Evolutionary conservation across 2,888 invertebrate species (phyloP), one percentile per base, ranked within the genome.

Genomic region (Thecocarcelia acutangulata): DNA sequence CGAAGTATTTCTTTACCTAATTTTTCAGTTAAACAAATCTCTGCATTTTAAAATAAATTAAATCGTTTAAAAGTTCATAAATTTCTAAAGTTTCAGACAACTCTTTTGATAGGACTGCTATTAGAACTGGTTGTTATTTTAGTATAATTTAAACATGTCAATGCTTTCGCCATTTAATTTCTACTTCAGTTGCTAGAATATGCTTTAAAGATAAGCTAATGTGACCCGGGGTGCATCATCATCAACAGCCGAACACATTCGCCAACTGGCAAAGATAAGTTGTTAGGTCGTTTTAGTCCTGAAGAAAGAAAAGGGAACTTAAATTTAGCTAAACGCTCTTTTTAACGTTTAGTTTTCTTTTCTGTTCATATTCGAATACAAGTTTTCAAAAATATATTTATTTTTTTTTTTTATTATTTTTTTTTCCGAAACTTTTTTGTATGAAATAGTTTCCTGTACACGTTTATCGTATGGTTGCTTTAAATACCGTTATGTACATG

Each of bases 141-240:
- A 40, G 42, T 74, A 58, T 58, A 63, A 80, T 64, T 74, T 69
- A 15, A 50, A 17, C 37, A 58, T 44, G 52, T 52, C 40, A 33
- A 33, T 69, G 44, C 61, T 52, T 52, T 66, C 2, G 3, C 46
- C 33, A 13, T 54, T 28, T 0, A 5, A 2, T 37, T 70, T 33
- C 24, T 56, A 11, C 37, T 56, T 40, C n/a, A 24, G 44, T 37
- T 54, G 44, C 1, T 12, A 52, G 73, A 63, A 73, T 73, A 82
- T 48, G 58, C 69, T 82, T 74, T 12, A 87, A 84, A 87, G 88
- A 88, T 88, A 88, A 88, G 87, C 87, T 87, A 87, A 88, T 86
- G 87, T 83, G 84, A 84, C 83, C 84, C 84, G 80, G 33, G 80
- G 82, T 84, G 84, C 84, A 81, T 66, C 84, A 77, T 84, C 83